Evolutionary conservation across 2,888 invertebrate species (phyloP).

Genomic region (Danaus chrysippus): DNA sequence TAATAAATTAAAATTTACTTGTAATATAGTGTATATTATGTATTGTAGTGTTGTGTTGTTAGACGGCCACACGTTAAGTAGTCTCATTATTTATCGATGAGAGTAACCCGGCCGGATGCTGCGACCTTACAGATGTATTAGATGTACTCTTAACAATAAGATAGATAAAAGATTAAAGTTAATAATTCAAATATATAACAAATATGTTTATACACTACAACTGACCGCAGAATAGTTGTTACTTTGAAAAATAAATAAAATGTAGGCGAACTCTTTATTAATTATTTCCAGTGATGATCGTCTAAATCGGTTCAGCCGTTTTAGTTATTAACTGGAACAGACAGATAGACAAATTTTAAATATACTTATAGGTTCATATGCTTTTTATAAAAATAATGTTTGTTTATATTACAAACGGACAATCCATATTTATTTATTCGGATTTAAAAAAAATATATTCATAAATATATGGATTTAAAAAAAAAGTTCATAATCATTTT

Average conservation of each 20-base stretch:
- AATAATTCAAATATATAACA: background rate
- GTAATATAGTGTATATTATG: background rate
- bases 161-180: background rate
- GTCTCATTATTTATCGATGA: conserved; percentile 14
- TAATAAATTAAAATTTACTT: background rate
- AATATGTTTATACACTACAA: too few species aligned
- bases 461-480: background rate
- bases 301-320: too few species aligned
- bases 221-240: too few species aligned
- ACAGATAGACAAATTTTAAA: background rate
- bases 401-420: background rate
- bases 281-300: too few species aligned
- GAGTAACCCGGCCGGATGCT: conserved; percentile 10
- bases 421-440: background rate
- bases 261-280: too few species aligned
- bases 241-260: too few species aligned
- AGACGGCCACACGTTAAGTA: conserved; percentile 12
- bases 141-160: conserved; percentile 6
- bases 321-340: too few species aligned
- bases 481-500: background rate
- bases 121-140: conserved; percentile 14
- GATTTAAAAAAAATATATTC: background rate
- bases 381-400: background rate
- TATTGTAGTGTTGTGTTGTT: background rate
- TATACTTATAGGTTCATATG: background rate